Evolutionary conservation across 2,797 vertebrate genomes (phyloP).

Genomic region (Phoebastria nigripes): DNA sequence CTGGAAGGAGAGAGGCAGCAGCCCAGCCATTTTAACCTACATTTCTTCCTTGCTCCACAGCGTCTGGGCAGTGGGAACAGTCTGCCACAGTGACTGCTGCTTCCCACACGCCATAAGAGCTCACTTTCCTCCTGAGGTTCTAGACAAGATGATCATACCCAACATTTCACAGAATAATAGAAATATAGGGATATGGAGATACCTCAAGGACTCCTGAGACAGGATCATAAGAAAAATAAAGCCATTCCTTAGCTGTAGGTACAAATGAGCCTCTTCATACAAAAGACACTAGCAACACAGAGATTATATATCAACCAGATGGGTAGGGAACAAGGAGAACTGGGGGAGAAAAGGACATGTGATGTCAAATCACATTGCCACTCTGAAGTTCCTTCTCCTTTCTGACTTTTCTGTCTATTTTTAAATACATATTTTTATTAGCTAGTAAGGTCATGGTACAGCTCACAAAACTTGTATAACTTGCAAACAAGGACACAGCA

Average conservation of each 20-base stretch:
- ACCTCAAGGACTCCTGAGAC: neutral
- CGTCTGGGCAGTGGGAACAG: neutral
- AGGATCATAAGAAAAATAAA: neutral
- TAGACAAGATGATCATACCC: neutral
- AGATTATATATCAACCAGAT: neutral
- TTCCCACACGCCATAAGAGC: rapidly evolving
- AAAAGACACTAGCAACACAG: neutral
- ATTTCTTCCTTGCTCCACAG: neutral
- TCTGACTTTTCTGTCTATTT: constrained; percentile 28
- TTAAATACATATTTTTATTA: constrained; percentile 41
- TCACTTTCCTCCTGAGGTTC: neutral
- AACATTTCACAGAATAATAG: neutral
- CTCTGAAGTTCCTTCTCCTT: neutral
- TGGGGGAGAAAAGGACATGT: neutral
- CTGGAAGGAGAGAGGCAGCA: neutral
- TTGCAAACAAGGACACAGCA: neutral
- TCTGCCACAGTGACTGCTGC: neutral
- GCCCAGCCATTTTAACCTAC: neutral
- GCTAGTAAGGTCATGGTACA: neutral
- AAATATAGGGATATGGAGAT: neutral
- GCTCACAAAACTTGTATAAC: neutral
- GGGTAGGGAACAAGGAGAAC: neutral
- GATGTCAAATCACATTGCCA: neutral
- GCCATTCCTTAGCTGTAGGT: neutral
- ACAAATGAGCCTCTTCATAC: neutral